Evolutionary conservation across 2,797 vertebrate genomes (phyloP).

Genomic region (Pyrrhura leucotis): DNA sequence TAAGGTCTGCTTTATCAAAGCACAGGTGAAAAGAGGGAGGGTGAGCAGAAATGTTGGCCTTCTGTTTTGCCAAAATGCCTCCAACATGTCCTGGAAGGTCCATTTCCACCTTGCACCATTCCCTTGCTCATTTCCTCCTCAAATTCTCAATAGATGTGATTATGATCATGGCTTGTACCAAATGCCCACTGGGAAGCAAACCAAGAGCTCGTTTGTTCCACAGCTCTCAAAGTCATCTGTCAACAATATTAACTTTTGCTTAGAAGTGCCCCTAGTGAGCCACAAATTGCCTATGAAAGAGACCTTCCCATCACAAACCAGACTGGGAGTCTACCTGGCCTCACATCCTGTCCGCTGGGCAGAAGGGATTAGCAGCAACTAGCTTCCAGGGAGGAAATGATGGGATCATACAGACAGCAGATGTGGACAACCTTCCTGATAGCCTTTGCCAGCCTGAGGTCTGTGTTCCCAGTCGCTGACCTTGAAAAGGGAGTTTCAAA

Average conservation of each 20-base stretch:
- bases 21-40: not conserved
- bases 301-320: not conserved
- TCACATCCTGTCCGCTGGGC: not conserved
- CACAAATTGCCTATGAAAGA: not conserved
- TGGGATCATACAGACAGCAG: not conserved
- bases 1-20: not conserved
- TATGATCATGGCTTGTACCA: not conserved
- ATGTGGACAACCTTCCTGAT: not conserved
- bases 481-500: constrained; percentile 1
- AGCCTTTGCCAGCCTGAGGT: not conserved
- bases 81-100: not conserved
- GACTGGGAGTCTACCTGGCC: not conserved
- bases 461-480: not conserved
- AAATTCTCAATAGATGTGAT: not conserved
- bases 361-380: not conserved
- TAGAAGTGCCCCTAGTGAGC: not conserved
- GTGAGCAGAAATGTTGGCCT: not conserved
- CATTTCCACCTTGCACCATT: not conserved
- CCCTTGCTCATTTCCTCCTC: not conserved
- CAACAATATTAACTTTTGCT: not conserved
- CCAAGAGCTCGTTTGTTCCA: not conserved
- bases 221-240: not conserved
- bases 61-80: not conserved
- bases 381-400: not conserved
- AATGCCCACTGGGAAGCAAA: not conserved